A percentile compares a stretch with the other conserved stretches of the same genome.
phyloP scores from a whole-genome alignment of 2,113 vertebrate genomes.

The Macaca nemestrina region DNA sequence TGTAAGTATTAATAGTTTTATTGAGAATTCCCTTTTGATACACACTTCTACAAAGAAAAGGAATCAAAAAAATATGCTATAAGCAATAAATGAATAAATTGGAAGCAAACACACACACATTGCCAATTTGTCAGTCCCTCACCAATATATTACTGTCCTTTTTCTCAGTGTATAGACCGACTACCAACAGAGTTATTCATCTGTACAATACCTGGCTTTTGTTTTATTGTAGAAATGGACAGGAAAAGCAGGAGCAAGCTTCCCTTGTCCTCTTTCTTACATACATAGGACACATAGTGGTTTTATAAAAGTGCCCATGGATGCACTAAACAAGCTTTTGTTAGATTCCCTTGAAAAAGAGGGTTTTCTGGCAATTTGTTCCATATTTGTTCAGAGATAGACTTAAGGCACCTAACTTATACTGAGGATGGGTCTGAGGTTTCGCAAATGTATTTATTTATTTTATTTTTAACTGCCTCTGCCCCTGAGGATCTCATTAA shows the following conservation, averaged over 20 bases:
- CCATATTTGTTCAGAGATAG: neutral
- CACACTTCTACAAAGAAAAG: neutral
- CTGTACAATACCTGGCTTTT: neutral
- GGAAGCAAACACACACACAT: fast-evolving
- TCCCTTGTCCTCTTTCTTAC: neutral
- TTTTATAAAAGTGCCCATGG: neutral
- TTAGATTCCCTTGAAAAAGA: neutral
- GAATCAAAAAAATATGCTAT: neutral
- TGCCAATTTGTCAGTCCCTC: neutral
- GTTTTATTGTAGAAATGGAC: neutral
- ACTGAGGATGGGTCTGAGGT: neutral
- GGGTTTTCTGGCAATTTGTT: neutral
- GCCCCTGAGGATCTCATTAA: neutral
- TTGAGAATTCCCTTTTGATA: neutral
- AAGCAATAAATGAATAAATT: neutral
- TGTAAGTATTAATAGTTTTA: neutral
- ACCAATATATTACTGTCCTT: fast-evolving
- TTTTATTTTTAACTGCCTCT: neutral
- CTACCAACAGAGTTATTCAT: fast-evolving
- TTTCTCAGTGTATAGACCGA: fast-evolving
- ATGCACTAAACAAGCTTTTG: neutral
- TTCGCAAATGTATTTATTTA: neutral
- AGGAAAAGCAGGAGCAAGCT: fast-evolving
- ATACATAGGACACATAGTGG: neutral
- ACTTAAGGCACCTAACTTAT: neutral